phyloP scores from a whole-genome alignment of 1,140 invertebrate genomes.

The Drosophila baimaii region DNA sequence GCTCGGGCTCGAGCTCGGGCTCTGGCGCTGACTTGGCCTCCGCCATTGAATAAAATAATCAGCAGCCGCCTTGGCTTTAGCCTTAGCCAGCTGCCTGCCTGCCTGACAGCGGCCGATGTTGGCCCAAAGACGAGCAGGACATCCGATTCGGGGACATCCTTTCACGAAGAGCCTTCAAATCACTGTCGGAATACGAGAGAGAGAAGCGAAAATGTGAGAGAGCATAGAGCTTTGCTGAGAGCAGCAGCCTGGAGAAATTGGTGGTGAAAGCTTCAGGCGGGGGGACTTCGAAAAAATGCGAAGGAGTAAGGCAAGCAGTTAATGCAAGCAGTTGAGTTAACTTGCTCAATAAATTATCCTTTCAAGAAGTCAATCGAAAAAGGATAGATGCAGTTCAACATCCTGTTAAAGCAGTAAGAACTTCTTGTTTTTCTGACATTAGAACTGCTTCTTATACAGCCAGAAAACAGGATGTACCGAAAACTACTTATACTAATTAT shows the following conservation, averaged over 20 bases:
- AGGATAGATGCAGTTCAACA: neutral
- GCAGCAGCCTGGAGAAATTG: conserved; percentile 21
- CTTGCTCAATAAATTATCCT: neutral
- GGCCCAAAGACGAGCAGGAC: conserved; percentile 16
- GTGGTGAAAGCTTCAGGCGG: conserved; percentile 28
- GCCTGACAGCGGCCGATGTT: conserved; percentile 41
- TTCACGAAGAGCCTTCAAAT: conserved; percentile 1
- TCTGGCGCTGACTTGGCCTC: conserved; percentile 31
- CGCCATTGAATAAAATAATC: conserved; percentile 53
- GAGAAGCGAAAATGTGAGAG: neutral
- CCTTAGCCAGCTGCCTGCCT: conserved; percentile 35
- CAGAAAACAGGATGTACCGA: too few relatives aligned
- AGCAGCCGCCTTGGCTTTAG: conserved; percentile 44
- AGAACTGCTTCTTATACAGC: too few relatives aligned
- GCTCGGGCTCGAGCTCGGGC: too few relatives aligned
- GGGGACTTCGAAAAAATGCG: conserved; percentile 34
- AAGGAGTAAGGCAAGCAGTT: neutral
- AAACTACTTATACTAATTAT: too few relatives aligned
- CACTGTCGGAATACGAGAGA: conserved; percentile 11
- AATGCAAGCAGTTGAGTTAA: neutral
- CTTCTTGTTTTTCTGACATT: too few relatives aligned
- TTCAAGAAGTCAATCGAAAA: neutral
- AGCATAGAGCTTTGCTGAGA: conserved; percentile 22
- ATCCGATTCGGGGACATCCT: neutral
- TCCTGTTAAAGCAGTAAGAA: neutral